phyloP scores from a whole-genome alignment of 2,113 vertebrate species.

The Gadus chalcogrammus region DNA sequence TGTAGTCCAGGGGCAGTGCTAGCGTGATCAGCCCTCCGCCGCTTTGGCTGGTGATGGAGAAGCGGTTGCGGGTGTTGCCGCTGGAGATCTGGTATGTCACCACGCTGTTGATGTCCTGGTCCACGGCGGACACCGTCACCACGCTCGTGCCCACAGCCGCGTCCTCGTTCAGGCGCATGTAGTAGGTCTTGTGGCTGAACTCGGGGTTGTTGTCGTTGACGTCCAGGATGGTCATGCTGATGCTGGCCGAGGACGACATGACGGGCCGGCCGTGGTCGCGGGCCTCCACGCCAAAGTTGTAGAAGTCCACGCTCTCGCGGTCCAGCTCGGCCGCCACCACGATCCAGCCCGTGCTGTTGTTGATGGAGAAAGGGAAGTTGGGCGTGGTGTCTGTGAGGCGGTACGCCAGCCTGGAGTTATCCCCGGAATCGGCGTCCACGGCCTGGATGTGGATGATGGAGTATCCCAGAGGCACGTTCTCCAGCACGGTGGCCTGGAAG shows the following conservation, averaged over 20 bases:
- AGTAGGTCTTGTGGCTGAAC: slow-evolving; percentile 86
- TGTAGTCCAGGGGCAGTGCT: slow-evolving; percentile 91
- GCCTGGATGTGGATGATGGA: slow-evolving; percentile 92
- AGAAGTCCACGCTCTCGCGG: slow-evolving; percentile 88
- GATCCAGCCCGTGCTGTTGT: slow-evolving; percentile 93
- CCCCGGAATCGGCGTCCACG: slow-evolving; percentile 87
- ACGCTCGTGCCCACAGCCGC: slow-evolving; percentile 90
- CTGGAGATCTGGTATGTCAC: slow-evolving; percentile 96
- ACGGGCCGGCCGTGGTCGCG: slow-evolving; percentile 83
- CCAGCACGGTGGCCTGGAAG: slow-evolving; percentile 91
- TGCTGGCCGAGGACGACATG: slow-evolving; percentile 86
- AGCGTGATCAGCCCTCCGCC: slow-evolving; percentile 89
- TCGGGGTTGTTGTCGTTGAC: slow-evolving; percentile 96
- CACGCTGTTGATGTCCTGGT: slow-evolving; percentile 89
- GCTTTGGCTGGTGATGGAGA: slow-evolving; percentile 95
- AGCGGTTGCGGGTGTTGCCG: slow-evolving; percentile 93
- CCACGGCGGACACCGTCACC: slow-evolving; percentile 87
- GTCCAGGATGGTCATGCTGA: slow-evolving; percentile 89
- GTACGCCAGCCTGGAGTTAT: slow-evolving; percentile 88
- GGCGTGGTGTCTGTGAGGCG: slow-evolving; percentile 74
- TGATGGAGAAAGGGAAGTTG: slow-evolving; percentile 86
- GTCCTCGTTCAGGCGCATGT: slow-evolving; percentile 89
- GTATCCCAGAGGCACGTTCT: slow-evolving; percentile 90
- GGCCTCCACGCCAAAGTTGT: slow-evolving; percentile 88
- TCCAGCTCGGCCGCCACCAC: slow-evolving; percentile 87